Base-by-base conservation (phyloP, 1,140 invertebrate species). In the Homalodisca vitripennis region DNA sequence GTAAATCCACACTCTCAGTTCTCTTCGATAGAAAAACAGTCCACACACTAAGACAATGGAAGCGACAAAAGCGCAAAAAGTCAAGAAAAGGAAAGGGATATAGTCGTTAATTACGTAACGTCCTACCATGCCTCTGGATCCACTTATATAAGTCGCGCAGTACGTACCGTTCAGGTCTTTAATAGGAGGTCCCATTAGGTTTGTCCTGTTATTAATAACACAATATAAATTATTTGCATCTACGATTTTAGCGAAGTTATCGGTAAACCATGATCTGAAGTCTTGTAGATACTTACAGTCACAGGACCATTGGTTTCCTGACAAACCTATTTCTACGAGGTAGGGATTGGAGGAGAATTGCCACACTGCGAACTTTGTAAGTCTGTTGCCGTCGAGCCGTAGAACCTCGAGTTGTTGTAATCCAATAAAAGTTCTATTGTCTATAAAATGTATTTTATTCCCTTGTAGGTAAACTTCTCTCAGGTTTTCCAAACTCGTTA, bases 241-340 rank as follows among this genome's bases (percentile, higher is more conserved):
- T 22, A 77, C 70, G 1, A 83, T 75, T 82, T 89, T 93, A 71
- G 85, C 87, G 26, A 85, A 82, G 78, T 90, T 90, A 48, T 82
- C 84, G 70, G 84, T 84, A 75, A 94, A 84, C 88, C 92, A 97
- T 69, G 85, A 84, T 73, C 90, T 85, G 70, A 91, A 89, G 71
- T 89, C 85, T 22, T 88, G 85, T 71, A 95, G 76, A 77, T 92
- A 95, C 51, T 86, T 82, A 82, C 94, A 97, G 73, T 95, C 91
- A 79, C 95, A 97, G 65, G 87, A 92, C 93, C 93, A 97, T 20
- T 90, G 88, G 79, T 97, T 97, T 60, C 87, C 85, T n/a, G 89
- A 85, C 47, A 97, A 79, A 34, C 87, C 88, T 71, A 95, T 87
- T 74, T 91, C 88, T 3, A 89, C 87, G 70, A 96, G 84, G 78